Percentiles rank a stretch among this genome's conserved stretches.
Conservation (phyloP, 64 coral and sea anemone genomes). For the Actinia tenebrosa region DNA sequence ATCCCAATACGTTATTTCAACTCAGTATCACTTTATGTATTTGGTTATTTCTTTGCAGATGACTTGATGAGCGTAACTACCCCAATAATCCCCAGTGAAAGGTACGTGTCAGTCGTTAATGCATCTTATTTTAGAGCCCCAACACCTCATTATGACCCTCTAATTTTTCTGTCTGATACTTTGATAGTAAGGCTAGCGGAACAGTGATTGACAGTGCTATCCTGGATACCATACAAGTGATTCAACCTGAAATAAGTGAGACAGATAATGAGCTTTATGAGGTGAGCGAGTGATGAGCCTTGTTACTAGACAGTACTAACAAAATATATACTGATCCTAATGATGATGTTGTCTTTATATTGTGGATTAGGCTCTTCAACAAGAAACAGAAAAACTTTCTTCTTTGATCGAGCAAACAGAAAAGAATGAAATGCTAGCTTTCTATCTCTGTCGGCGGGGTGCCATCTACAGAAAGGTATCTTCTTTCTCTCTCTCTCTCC, state of each 20-base stretch:
- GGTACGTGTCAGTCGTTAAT: slow-evolving; percentile 18
- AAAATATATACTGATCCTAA: background rate
- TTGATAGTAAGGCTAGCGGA: slow-evolving; percentile 30
- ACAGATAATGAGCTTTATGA: slow-evolving; percentile 55
- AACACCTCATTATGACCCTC: too few relatives aligned
- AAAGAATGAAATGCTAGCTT: slow-evolving; percentile 58
- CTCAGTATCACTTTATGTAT: background rate
- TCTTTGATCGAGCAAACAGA: slow-evolving; percentile 61
- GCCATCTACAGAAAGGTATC: slow-evolving; percentile 89
- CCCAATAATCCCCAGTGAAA: slow-evolving; percentile 49
- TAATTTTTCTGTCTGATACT: background rate
- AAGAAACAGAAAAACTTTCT: slow-evolving; percentile 55
- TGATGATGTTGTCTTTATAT: background rate
- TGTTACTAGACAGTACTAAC: too few relatives aligned
- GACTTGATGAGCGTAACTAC: slow-evolving; percentile 50
- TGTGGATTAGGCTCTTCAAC: slow-evolving; percentile 45
- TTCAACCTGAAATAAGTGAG: slow-evolving; percentile 69
- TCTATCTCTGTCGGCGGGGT: slow-evolving; percentile 76
- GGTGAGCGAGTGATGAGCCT: background rate
- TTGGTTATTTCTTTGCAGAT: slow-evolving; percentile 35
- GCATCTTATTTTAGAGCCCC: background rate
- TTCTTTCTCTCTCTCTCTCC: background rate
- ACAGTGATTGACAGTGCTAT: slow-evolving; percentile 54
- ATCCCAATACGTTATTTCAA: too few relatives aligned
- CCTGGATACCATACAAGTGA: slow-evolving; percentile 85